Evolutionary conservation across 2,888 invertebrate genomes (phyloP), one percentile per base, ranked within the genome.

Genomic region (Cosmopolites sordidus): DNA sequence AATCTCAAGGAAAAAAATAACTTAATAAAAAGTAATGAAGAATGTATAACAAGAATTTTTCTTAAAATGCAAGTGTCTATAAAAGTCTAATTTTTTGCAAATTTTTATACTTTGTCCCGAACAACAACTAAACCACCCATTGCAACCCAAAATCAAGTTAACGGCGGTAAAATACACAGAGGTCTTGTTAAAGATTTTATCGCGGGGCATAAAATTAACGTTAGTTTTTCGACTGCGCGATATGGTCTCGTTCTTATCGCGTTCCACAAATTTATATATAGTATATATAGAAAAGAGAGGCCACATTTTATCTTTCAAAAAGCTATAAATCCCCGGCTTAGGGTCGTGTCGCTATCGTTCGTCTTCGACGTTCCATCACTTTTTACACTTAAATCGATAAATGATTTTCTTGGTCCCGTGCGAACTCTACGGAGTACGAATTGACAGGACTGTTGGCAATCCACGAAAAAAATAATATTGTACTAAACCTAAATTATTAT

Each of bases 301-400:
- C 37, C 47, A 39, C 47, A 40, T 47, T 47, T 47, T 47, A 47
- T 47, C 47, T 47, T 27, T 40, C 29, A 39, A 47, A 47, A 40
- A 39, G 40, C 27, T 22, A 39, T 47, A 47, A 47, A 47, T 47
- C 47, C 27, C 27, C 15, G 11, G 16, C n/a, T 47, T 22, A 27
- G 39, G 39, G 38, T 37, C 22, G 45, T 45, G 38, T 18, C 14
- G 45, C 37, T 45, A 45, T 45, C 45, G 30, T 16, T 37, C 29
- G 30, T 22, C 45, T 11, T 12, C 33, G 33, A 8, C 46, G 44
- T 33, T 39, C 14, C 15, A 39, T 44, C 46, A 47, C 29, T 47
- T 47, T 47, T 47, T 47, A 40, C 47, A 27, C 27, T 37, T 27
- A 42, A 43, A 51, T 51, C 51, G 45, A 51, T 51, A 51, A 51